Conservation (phyloP, 2,113 vertebrate genomes). For the Vidua chalybeata region DNA sequence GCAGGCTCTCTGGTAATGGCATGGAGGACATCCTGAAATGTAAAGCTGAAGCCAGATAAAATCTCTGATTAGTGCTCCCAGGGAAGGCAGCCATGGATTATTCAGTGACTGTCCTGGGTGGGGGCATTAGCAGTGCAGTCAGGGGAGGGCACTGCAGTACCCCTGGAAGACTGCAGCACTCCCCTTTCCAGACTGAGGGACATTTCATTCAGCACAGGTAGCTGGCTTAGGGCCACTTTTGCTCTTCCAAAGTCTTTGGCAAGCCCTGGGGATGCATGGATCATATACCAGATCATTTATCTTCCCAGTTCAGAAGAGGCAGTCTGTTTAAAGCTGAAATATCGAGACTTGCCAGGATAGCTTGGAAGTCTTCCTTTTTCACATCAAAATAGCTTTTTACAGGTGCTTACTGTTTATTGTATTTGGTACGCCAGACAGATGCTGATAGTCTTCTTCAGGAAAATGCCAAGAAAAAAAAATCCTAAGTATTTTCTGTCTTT, state of each 20-base stretch:
- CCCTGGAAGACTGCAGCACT: not conserved
- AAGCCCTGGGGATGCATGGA: not conserved
- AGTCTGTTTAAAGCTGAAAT: not conserved
- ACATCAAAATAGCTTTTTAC: not conserved
- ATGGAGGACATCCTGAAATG: not conserved
- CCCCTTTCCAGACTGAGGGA: rapidly evolving
- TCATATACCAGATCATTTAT: not conserved
- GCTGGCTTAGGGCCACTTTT: not conserved
- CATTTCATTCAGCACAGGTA: rapidly evolving
- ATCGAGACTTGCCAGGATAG: not conserved
- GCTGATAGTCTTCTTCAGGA: slow-evolving; percentile 16
- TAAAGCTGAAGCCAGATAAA: not conserved
- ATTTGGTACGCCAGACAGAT: not conserved
- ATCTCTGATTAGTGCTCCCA: not conserved
- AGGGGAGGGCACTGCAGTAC: not conserved
- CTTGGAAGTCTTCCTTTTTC: not conserved
- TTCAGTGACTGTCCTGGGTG: not conserved
- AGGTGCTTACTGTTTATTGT: slow-evolving; percentile 3
- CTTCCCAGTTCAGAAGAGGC: not conserved
- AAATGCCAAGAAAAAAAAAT: not conserved
- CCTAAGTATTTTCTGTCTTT: not conserved
- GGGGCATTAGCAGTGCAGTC: not conserved
- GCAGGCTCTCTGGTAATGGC: not conserved
- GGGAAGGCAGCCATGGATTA: not conserved
- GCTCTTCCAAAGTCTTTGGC: not conserved